These are phyloP conservation scores for Gymnorhina tibicen DNA, from an alignment of 2,113 vertebrate genomes.

Conservation along the genomic window DNA sequence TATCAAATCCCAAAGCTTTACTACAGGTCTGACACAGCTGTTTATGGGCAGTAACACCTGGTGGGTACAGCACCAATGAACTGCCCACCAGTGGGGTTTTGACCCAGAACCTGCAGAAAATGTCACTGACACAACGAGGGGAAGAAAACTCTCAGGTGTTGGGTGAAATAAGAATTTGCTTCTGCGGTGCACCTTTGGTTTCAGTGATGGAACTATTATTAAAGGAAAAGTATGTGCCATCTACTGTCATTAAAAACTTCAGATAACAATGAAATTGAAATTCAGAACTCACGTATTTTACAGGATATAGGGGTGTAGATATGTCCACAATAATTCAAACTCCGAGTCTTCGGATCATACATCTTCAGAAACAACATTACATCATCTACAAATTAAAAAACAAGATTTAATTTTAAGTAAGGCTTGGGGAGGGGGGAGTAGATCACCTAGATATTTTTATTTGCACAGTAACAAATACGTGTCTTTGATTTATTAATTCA, in stretches of 20 bases:
- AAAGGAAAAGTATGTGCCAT: not conserved
- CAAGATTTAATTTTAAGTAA: not conserved
- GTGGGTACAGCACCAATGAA: not conserved
- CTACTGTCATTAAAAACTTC: not conserved
- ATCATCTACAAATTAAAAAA: constrained; percentile 80
- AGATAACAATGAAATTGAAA: not conserved
- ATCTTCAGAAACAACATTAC: constrained; percentile 99
- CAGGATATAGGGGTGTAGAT: constrained; percentile 99
- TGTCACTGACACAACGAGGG: not conserved
- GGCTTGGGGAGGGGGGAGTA: not conserved
- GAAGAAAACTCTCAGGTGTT: not conserved
- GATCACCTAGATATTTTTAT: not conserved
- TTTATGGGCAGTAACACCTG: not conserved
- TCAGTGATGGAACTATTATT: not conserved
- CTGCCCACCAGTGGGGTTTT: not conserved
- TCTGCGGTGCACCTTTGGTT: not conserved
- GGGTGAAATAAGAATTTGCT: not conserved
- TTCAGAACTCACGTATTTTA: constrained; percentile 93
- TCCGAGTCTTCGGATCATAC: constrained; percentile 98
- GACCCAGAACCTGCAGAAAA: not conserved
- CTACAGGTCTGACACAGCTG: not conserved
- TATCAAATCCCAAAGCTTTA: not conserved
- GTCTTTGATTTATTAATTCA: not conserved
- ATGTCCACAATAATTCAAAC: constrained; percentile 99
- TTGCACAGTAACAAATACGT: not conserved